Conservation (phyloP, 2,797 vertebrate species). For the Chaetodon trifasciatus region DNA sequence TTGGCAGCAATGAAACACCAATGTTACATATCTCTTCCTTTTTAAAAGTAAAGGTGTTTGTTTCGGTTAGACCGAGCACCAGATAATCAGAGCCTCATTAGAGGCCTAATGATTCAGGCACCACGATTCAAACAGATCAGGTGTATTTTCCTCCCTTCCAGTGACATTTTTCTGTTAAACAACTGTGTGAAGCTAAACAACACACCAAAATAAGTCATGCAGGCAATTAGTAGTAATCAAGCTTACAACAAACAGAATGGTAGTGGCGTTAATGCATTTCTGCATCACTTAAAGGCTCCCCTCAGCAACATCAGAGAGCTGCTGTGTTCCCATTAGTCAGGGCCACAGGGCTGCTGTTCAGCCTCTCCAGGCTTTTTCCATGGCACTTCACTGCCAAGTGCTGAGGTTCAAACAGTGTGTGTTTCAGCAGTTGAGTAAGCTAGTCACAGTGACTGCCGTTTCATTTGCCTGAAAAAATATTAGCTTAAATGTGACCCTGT, state of each 20-base stretch:
- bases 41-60: slow-evolving; percentile 17
- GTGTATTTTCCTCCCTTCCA: slow-evolving; percentile 4
- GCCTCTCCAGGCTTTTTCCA: slow-evolving; percentile 66
- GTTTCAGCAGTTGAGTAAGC: slow-evolving; percentile 51
- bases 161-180: slow-evolving; percentile 28
- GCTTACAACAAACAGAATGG: slow-evolving; percentile 27
- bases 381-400: slow-evolving; percentile 57
- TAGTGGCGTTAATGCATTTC: slow-evolving; percentile 54
- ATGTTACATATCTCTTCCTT: background rate
- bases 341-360: slow-evolving; percentile 70
- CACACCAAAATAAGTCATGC: slow-evolving; percentile 45
- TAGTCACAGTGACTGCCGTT: slow-evolving; percentile 50
- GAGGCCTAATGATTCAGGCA: slow-evolving; percentile 20
- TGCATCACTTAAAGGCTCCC: slow-evolving; percentile 49
- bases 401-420: slow-evolving; percentile 52
- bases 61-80: slow-evolving; percentile 24
- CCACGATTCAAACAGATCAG: slow-evolving; percentile 31
- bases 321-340: slow-evolving; percentile 68
- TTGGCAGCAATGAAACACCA: slow-evolving; percentile 19
- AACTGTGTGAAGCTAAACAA: slow-evolving; percentile 41
- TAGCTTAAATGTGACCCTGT: slow-evolving; percentile 30
- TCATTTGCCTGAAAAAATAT: slow-evolving; percentile 51
- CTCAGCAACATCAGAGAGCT: slow-evolving; percentile 62
- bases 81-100: slow-evolving; percentile 44
- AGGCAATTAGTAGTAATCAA: slow-evolving; percentile 64